Evolutionary conservation across 23 tunicate genomes (phyloP), one percentile per base, ranked within the genome.

Genomic region (Oikopleura dioica): DNA sequence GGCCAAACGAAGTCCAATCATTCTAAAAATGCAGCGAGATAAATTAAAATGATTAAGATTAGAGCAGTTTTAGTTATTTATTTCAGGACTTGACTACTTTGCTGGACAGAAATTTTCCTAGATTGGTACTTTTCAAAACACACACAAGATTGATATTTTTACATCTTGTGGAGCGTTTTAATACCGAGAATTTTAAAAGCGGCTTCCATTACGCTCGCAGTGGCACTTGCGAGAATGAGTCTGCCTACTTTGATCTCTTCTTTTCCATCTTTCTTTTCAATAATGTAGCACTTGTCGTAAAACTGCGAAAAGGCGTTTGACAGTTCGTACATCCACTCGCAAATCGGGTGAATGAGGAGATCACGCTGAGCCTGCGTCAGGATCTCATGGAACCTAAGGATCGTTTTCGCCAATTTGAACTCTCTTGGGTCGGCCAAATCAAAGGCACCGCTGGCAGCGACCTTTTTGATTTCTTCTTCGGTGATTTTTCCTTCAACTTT

Each of bases 201-300:
- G 51, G 77, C 69, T 32, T 80, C 85, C 86, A 86, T 86, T 23
- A 86, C 75, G 30, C 76, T 59, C 30, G 86, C 77, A 30, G 95
- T 86, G 30, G 95, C 86, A 35, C 82, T 86, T 75, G 86, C 79
- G 31, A 86, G 83, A 26, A 82, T 78, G 69, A 86, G 63, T 16
- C 95, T 76, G 59, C 78, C 50, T 30, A 35, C 78, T 78, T 86
- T 83, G 37, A 86, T 75, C 38, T 78, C n/a, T n/a, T n/a, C n/a
- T n/a, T n/a, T n/a, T n/a, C n/a, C n/a, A n/a, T n/a, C n/a, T n/a
- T 83, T 85, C 59, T 87, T 87, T 38, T 87, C 95, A 12, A 87
- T 69, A 79, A 87, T 83, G 76, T 87, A 87, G 79, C 95, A 87
- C 5, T 35, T 72, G 82, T 87, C 95, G 63, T 87, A 87, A 79